Base-by-base conservation (phyloP, 2,797 vertebrate genomes). In the Anableps anableps region DNA sequence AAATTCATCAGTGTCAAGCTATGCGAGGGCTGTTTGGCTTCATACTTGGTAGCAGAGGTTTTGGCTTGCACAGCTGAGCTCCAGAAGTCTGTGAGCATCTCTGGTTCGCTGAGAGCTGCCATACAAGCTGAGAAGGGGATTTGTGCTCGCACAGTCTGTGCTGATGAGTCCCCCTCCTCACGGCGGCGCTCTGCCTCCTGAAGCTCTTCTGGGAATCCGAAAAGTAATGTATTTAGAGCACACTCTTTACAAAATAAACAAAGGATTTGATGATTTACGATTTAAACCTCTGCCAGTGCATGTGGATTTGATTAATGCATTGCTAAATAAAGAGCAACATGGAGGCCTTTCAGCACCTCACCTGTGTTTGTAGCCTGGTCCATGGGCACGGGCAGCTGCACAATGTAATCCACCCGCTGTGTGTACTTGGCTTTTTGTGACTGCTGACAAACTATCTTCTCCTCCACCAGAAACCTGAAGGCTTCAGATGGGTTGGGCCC, bases 391-490 rank as follows among this genome's bases (percentile, higher is more conserved):
- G 99, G 99, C 76, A 99, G 95, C 95, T 99, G 98, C 88, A 99
- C 96, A 1, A 99, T 99, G 82, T 99, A 99, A 91, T 99, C 99
- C 73, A 99, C 98, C n/a, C 99, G 95, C 91, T 99, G 98, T 0
- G 98, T 99, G 81, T 99, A 99, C 93, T 99, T 99, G 89, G 98
- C 98, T 92, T 99, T 99, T 87, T 98, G 97, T 4, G 99, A 98
- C 77, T 98, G 97, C 94, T 99, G 96, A 95, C 99, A 99, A 91
- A 99, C 97, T 82, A 99, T 98, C 94, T 96, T 97, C 81, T 99
- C 99, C 88, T 99, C 99, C 89, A 99, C 97, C 88, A 99, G 93
- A 89, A 99, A 99, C 86, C 98, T 97, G 93, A 99, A 99, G 58
- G 98, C 98, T 93, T 99, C 99, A 0, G 98, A 99, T 4, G 99